Conservation (phyloP, 1,140 invertebrate genomes). For the Cyclargus thomasi region DNA sequence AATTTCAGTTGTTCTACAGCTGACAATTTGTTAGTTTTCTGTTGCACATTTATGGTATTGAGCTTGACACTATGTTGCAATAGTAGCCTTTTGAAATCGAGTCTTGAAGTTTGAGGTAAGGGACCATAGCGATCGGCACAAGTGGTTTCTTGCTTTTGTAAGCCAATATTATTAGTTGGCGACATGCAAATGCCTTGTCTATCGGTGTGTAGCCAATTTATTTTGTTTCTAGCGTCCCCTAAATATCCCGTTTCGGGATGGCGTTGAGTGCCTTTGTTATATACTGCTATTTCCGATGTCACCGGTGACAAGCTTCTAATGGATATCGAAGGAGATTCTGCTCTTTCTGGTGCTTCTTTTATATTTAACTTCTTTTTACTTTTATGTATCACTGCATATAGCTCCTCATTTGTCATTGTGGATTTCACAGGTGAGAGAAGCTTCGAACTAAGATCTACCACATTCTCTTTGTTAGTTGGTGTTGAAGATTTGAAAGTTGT, state of each 20-base stretch:
- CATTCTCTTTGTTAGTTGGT: slow-evolving; percentile 68
- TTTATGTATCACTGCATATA: slow-evolving; percentile 86
- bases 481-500: slow-evolving; percentile 77
- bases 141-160: slow-evolving; percentile 73
- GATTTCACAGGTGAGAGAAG: slow-evolving; percentile 81
- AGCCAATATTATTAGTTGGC: slow-evolving; percentile 37
- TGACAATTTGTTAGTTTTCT: slow-evolving; percentile 79
- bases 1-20: slow-evolving; percentile 89
- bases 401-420: slow-evolving; percentile 84
- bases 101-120: slow-evolving; percentile 80
- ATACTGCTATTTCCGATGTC: slow-evolving; percentile 68
- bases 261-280: slow-evolving; percentile 61
- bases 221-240: slow-evolving; percentile 69
- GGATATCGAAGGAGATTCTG: slow-evolving; percentile 73
- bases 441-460: slow-evolving; percentile 54
- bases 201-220: slow-evolving; percentile 74
- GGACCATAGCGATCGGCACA: slow-evolving; percentile 77
- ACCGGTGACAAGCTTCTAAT: slow-evolving; percentile 73
- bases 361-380: slow-evolving; percentile 85
- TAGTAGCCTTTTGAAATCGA: slow-evolving; percentile 89
- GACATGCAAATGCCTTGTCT: slow-evolving; percentile 40
- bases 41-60: slow-evolving; percentile 76
- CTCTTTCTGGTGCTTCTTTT: slow-evolving; percentile 75
- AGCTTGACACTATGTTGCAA: slow-evolving; percentile 80
- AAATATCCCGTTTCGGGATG: slow-evolving; percentile 77